A percentile compares a stretch with the other conserved stretches of the same genome.
phyloP scores from a whole-genome alignment of 2,888 invertebrate genomes.

The Cataglyphis livida region DNA sequence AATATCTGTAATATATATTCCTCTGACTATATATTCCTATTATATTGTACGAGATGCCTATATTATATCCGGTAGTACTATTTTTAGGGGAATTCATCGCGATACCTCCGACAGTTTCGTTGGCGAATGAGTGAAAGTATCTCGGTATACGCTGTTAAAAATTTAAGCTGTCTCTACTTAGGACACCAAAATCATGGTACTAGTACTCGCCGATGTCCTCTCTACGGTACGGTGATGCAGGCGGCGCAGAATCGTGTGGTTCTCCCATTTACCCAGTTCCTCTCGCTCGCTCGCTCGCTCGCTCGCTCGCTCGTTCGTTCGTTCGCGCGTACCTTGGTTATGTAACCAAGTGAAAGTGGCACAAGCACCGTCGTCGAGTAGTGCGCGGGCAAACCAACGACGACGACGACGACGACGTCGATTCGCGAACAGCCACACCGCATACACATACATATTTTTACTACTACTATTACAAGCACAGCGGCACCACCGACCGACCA shows the following conservation, averaged over 20 bases:
- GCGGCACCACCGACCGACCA: constrained; percentile 61
- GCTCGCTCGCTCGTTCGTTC: constrained; percentile 50
- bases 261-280: constrained; percentile 86
- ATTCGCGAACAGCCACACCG: constrained; percentile 75
- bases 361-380: constrained; percentile 79
- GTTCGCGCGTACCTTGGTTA: constrained; percentile 78
- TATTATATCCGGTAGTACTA: not conserved
- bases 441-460: constrained; percentile 60
- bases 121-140: constrained; percentile 35
- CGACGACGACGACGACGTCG: constrained; percentile 75
- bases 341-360: constrained; percentile 86
- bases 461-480: constrained; percentile 36
- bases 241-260: constrained; percentile 82
- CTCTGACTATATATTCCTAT: not conserved
- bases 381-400: constrained; percentile 72
- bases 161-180: constrained; percentile 44
- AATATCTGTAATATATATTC: too few species aligned
- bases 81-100: not conserved
- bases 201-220: constrained; percentile 46
- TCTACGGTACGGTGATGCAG: constrained; percentile 67
- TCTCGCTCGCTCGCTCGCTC: constrained; percentile 65
- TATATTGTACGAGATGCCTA: not conserved
- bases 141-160: constrained; percentile 37
- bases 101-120: constrained; percentile 22
- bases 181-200: constrained; percentile 30